These are phyloP conservation scores for Brachyalestes nurse DNA, from an alignment of 2,797 vertebrate genomes.

Conservation along the genomic window DNA sequence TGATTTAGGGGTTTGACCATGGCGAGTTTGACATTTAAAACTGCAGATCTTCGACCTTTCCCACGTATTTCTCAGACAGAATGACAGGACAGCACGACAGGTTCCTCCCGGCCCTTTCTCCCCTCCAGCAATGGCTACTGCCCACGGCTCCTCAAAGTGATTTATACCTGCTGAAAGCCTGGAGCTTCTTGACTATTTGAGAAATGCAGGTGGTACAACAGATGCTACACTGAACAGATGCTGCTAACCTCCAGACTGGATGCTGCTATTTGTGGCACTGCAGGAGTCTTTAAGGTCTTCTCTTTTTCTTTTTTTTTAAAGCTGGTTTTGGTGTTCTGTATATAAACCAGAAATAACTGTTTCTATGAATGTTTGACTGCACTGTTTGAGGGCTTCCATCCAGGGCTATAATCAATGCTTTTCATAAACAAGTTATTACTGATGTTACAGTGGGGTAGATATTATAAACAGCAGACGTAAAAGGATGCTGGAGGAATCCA, in stretches of 20 bases:
- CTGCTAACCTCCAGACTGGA: not conserved
- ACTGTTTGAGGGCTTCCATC: not conserved
- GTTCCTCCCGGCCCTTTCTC: not conserved
- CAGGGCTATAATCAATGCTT: not conserved
- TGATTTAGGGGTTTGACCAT: not conserved
- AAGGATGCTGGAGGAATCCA: not conserved
- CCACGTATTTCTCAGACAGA: not conserved
- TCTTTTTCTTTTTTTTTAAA: no score
- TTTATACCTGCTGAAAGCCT: constrained; percentile 7
- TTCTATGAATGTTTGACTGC: not conserved
- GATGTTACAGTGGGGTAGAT: not conserved
- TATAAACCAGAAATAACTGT: not conserved
- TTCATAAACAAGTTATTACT: no score
- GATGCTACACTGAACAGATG: not conserved
- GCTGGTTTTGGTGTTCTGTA: not conserved
- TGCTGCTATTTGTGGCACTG: constrained; percentile 22
- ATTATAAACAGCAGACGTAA: not conserved
- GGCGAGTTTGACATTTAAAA: not conserved
- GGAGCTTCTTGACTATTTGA: not conserved
- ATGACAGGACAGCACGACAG: constrained; percentile 1
- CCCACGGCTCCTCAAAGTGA: constrained; percentile 8
- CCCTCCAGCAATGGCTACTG: not conserved
- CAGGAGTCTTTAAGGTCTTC: constrained; percentile 1
- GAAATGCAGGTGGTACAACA: constrained; percentile 2
- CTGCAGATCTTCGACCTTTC: not conserved